Conservation (phyloP, 2,113 vertebrate species). For the Oreotrochilus melanogaster region DNA sequence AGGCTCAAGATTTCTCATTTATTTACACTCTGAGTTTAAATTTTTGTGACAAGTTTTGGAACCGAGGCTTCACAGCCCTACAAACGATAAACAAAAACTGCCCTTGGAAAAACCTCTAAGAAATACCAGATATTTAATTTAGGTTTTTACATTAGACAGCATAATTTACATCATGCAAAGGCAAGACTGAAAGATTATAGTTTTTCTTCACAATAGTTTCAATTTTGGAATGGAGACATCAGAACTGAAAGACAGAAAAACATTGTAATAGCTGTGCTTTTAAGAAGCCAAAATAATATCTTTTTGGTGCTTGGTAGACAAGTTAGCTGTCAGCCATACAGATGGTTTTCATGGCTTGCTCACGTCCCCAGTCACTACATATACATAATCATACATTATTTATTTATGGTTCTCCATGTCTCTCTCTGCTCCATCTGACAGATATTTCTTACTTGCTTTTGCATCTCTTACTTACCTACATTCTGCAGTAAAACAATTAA, state of each 20-base stretch:
- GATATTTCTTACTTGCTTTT: conserved; percentile 17
- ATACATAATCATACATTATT: neutral
- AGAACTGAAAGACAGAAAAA: neutral
- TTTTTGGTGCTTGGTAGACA: neutral
- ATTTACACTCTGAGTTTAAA: conserved; percentile 9
- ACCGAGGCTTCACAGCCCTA: neutral
- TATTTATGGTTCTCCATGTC: neutral
- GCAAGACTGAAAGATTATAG: neutral
- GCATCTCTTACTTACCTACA: neutral
- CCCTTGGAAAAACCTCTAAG: neutral
- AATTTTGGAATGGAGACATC: neutral
- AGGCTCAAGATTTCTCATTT: conserved; percentile 13
- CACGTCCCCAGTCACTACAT: neutral
- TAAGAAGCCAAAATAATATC: neutral
- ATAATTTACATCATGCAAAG: neutral
- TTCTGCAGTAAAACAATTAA: conserved; percentile 59
- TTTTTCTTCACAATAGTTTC: neutral
- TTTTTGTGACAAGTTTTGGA: conserved; percentile 39
- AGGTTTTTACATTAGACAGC: neutral
- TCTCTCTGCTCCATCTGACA: neutral
- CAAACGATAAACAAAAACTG: neutral
- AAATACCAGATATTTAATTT: neutral
- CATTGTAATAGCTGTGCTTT: neutral
- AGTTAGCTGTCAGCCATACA: neutral
- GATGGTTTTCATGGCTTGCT: neutral